These are phyloP conservation scores for Archegozetes longisetosus DNA, from an alignment of 1,140 invertebrate genomes.

Conservation along the genomic window DNA sequence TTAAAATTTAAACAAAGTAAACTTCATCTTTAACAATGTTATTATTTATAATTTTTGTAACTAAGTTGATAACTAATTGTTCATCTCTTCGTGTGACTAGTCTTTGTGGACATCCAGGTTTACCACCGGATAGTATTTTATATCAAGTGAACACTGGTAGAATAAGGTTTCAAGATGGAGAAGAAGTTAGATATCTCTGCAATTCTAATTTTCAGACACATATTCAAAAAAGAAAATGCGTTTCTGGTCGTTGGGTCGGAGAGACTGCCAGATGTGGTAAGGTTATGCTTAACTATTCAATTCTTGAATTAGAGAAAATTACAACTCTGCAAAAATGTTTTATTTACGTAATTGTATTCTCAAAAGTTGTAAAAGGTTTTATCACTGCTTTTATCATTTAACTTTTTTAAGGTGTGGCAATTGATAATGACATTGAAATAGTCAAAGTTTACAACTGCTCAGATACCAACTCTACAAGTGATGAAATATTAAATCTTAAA, in stretches of 20 bases:
- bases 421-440: neutral
- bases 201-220: neutral
- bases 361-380: no score
- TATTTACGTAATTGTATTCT: no score
- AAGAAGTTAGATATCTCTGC: neutral
- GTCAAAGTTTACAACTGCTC: neutral
- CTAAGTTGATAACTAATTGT: no score
- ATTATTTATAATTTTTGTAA: no score
- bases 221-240: neutral
- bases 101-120: neutral
- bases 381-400: neutral
- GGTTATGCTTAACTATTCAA: no score
- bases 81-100: neutral
- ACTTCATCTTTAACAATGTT: no score
- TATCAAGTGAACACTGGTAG: neutral
- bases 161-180: neutral
- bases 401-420: neutral
- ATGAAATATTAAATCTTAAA: neutral
- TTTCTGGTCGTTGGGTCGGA: conserved; percentile 3
- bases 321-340: no score
- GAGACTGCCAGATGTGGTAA: conserved; percentile 6
- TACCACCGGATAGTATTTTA: neutral
- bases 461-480: neutral
- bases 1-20: no score
- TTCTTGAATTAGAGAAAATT: no score